phyloP scores from a whole-genome alignment of 2,888 invertebrate genomes.

The Macrophya annulata region DNA sequence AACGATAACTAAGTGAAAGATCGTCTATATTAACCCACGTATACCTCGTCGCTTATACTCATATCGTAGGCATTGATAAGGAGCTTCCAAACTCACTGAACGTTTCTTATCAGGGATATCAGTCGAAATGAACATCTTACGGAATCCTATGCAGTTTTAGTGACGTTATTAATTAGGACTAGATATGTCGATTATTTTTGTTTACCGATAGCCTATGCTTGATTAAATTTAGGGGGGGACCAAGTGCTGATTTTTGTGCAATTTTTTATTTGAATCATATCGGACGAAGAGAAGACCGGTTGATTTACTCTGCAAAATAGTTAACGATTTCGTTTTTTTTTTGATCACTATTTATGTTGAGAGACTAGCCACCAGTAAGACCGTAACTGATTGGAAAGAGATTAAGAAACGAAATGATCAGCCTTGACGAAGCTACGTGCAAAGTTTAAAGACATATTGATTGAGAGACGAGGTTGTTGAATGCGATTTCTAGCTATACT shows the following conservation, averaged over 20 bases:
- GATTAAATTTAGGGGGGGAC: neutral
- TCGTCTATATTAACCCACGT: conserved; percentile 45
- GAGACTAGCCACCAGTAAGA: neutral
- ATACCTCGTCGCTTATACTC: neutral
- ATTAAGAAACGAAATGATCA: neutral
- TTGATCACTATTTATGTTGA: neutral
- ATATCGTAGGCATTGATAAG: conserved; percentile 14
- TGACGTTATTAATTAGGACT: too few relatives aligned
- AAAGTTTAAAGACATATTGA: neutral
- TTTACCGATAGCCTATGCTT: neutral
- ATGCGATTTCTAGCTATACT: neutral
- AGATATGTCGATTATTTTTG: neutral
- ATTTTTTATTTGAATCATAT: neutral
- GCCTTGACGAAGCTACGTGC: neutral
- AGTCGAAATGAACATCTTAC: neutral
- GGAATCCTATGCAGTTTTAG: neutral
- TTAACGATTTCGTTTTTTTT: neutral
- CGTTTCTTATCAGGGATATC: neutral
- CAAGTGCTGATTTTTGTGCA: neutral
- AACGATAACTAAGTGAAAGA: conserved; percentile 36
- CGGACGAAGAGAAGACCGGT: neutral
- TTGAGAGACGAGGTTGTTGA: conserved; percentile 20
- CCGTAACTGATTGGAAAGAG: neutral
- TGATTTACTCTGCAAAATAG: neutral
- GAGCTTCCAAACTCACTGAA: neutral